Evolutionary conservation across 2,113 vertebrate genomes (phyloP), one percentile per base, ranked within the genome.

Genomic region (Psephotus haematonotus): DNA sequence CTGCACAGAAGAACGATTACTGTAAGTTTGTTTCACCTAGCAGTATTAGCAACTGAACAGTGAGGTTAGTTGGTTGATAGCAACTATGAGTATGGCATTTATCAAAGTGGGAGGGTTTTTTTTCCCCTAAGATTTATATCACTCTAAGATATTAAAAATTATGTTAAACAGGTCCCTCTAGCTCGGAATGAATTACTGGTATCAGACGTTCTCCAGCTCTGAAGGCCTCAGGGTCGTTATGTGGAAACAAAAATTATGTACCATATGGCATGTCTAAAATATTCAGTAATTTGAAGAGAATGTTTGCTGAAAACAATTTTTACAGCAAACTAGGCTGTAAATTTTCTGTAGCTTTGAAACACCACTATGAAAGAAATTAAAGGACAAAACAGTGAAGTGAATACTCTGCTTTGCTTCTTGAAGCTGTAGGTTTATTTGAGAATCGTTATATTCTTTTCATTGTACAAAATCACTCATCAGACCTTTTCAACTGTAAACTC

Each of bases 221-320:
- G 47, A 63, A 92, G 59, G 92, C n/a, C 72, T 84, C 29, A 86
- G 62, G 64, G 64, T 83, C 41, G 39, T 88, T 79, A 52, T 37
- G 59, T 55, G 47, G 35, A 43, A 93, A 75, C n/a, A 95, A 90
- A 92, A 93, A 82, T 92, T 84, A 68, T 41, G 35, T 49, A 86
- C 74, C 92, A 87, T 91, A 93, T 95, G 95, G 75, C 43, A 90
- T 5, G 5, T 84, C 35, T 95, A 25, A 97, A 95, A 92, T 62
- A 92, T 39, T 77, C 55, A 68, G 43, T 82, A 68, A 82, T 93
- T 97, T 70, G 72, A 68, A 82, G 50, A 85, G 90, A 44, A 10
- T 43, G 65, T 91, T 96, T 92, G 81, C 41, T 90, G 50, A 92
- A 95, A 97, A 92, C 43, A 84, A 81, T 94, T 78, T 81, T 89